phyloP scores from a whole-genome alignment of 2,113 vertebrate genomes.

The Paratilapia polleni region DNA sequence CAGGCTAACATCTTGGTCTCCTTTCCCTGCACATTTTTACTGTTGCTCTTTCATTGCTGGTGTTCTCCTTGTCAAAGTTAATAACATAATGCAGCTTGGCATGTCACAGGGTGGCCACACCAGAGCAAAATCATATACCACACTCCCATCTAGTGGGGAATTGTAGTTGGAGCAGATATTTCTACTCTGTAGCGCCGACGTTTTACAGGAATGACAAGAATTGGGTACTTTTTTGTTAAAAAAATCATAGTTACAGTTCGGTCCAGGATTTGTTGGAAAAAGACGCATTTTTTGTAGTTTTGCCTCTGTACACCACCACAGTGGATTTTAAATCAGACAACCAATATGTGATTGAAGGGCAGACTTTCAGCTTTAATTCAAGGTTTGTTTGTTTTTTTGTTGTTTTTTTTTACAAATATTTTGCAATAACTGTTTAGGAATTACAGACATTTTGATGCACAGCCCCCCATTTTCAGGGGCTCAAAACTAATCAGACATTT shows the following conservation, averaged over 20 bases:
- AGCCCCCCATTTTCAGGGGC: not conserved
- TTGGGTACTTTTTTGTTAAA: too few species aligned
- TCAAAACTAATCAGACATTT: too few species aligned
- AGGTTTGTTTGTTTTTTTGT: too few species aligned
- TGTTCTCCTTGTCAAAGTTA: slow-evolving; percentile 40
- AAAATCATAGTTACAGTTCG: not conserved
- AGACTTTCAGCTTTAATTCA: not conserved
- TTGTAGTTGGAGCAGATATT: not conserved
- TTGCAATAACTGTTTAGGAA: not conserved
- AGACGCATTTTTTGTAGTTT: too few species aligned
- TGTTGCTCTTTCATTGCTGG: slow-evolving; percentile 15
- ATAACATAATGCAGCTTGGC: slow-evolving; percentile 21
- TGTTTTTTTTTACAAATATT: too few species aligned
- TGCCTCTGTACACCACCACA: too few species aligned
- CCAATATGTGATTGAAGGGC: not conserved
- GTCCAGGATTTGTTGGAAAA: not conserved
- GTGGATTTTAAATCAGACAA: not conserved
- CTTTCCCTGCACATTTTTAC: not conserved
- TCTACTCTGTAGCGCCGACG: not conserved
- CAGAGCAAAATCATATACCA: slow-evolving; percentile 5
- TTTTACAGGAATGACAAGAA: not conserved
- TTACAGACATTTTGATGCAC: not conserved
- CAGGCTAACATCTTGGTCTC: not conserved
- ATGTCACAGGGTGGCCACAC: not conserved
- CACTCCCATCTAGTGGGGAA: slow-evolving; percentile 69